These are phyloP conservation scores for Anolis apletophallus DNA, from an alignment of 2,797 vertebrate species.

Conservation along the genomic window DNA sequence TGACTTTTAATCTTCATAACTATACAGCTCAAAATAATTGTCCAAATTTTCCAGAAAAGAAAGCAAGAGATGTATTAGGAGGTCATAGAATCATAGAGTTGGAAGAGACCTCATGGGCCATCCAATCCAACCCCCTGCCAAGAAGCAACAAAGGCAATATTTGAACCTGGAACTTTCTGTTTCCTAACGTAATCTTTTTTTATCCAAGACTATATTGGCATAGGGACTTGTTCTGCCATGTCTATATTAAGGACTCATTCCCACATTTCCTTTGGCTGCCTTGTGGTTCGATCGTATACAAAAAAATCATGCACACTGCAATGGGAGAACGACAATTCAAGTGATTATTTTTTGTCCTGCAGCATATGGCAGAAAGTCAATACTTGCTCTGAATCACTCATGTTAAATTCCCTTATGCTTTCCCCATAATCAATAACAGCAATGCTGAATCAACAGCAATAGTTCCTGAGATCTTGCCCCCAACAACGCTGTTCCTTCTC, in stretches of 20 bases:
- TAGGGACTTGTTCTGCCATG: neutral
- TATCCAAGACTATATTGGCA: neutral
- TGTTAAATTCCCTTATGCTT: neutral
- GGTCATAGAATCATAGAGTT: neutral
- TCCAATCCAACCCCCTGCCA: no score
- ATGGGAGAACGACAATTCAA: neutral
- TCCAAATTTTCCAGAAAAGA: neutral
- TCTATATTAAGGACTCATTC: neutral
- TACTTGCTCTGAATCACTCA: neutral
- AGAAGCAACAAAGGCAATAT: neutral
- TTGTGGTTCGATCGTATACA: neutral
- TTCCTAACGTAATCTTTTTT: neutral
- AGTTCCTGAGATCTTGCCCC: neutral
- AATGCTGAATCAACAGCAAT: neutral
- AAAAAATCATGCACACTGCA: neutral
- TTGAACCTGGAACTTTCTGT: neutral
- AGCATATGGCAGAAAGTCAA: constrained; percentile 2
- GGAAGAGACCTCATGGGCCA: no score
- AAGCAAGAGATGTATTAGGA: neutral
- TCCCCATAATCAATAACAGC: neutral
- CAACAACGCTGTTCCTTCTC: neutral
- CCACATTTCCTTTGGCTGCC: neutral
- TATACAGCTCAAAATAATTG: neutral
- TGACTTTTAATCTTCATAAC: neutral
- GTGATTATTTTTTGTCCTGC: neutral